Conservation (phyloP, 1,140 invertebrate species). For the Vanessa atalanta region DNA sequence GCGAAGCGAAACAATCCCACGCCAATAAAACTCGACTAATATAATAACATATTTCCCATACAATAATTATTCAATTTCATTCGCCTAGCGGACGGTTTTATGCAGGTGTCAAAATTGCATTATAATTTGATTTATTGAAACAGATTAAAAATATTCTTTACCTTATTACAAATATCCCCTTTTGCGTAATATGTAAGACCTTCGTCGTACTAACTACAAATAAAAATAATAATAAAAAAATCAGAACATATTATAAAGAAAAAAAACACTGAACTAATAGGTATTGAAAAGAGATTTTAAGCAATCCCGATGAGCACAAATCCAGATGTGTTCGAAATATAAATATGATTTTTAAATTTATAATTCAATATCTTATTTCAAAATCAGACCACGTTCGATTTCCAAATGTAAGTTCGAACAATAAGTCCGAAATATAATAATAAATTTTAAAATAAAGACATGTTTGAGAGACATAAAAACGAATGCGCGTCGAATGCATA, state of each 20-base stretch:
- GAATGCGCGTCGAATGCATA: constrained; percentile 30
- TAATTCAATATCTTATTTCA: neutral
- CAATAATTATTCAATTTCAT: constrained; percentile 64
- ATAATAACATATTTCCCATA: constrained; percentile 58
- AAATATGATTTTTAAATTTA: neutral
- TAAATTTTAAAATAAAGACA: constrained; percentile 18
- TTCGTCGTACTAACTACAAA: no score
- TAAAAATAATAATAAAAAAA: no score
- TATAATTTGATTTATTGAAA: neutral
- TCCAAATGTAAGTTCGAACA: neutral
- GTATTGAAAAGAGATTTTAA: no score
- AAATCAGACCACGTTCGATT: neutral
- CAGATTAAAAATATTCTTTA: neutral
- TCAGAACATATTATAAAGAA: no score
- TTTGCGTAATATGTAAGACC: no score
- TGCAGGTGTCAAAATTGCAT: constrained; percentile 18
- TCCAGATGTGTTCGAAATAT: no score
- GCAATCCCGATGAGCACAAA: no score
- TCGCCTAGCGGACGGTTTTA: constrained; percentile 46
- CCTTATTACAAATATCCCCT: no score
- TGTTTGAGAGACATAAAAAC: constrained; percentile 9
- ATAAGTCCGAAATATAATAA: constrained; percentile 18
- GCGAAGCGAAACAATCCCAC: constrained; percentile 52
- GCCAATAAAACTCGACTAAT: constrained; percentile 55
- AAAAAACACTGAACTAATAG: no score